phyloP scores from a whole-genome alignment of 1,140 invertebrate genomes.

The Monomorium pharaonis region DNA sequence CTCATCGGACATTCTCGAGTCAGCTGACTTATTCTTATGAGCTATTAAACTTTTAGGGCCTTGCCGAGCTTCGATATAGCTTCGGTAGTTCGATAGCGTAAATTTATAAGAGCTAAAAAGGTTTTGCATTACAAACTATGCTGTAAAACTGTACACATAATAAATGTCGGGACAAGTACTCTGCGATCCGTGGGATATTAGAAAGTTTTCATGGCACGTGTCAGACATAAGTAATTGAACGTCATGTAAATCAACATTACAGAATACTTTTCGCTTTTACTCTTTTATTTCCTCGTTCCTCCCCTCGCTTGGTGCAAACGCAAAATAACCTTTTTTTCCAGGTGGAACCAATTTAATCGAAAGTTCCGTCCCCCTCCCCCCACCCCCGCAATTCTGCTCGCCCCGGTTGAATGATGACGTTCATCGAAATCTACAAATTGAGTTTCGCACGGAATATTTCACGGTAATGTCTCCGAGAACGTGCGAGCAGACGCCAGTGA shows the following conservation, averaged over 20 bases:
- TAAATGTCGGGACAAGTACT: slow-evolving; percentile 7
- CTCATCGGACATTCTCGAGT: background rate
- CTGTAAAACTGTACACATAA: background rate
- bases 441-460: slow-evolving; percentile 39
- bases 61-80: background rate
- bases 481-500: slow-evolving; percentile 41
- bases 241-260: background rate
- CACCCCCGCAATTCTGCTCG: background rate
- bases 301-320: background rate
- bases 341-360: background rate
- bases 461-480: slow-evolving; percentile 45
- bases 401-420: background rate
- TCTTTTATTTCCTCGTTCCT: background rate
- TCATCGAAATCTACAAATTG: slow-evolving; percentile 34
- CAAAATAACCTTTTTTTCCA: background rate
- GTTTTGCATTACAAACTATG: background rate
- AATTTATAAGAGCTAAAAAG: background rate
- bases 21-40: slow-evolving; percentile 40
- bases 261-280: background rate
- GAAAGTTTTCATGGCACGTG: background rate
- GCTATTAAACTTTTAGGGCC: slow-evolving; percentile 49
- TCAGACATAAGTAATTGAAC: background rate
- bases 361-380: no score
- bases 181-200: background rate
- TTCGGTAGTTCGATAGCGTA: background rate